Percentiles rank a stretch among this genome's conserved stretches.
Conservation (phyloP, 2,113 vertebrate species). For the Oncorhynchus masou region DNA sequence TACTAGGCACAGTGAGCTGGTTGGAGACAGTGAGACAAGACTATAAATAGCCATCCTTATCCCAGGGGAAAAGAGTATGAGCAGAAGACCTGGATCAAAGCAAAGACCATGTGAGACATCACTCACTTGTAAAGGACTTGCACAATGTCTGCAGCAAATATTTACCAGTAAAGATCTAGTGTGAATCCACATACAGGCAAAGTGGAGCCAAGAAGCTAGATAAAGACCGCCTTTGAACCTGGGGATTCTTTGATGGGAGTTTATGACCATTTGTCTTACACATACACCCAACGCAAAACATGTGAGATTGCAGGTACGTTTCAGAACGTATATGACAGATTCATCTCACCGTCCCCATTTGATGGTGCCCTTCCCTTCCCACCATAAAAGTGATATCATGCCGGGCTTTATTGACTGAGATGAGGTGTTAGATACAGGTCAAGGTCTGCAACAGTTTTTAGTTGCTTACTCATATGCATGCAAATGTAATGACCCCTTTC, state of each 20-base stretch:
- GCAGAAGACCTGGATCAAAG: neutral
- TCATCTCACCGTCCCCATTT: neutral
- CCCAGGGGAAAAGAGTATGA: neutral
- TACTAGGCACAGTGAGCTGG: too few relatives aligned
- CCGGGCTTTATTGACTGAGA: conserved; percentile 44
- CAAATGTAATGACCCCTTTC: too few relatives aligned
- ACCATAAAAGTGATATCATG: conserved; percentile 56
- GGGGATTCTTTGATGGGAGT: conserved; percentile 29
- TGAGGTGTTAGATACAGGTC: conserved; percentile 18
- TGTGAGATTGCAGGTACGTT: conserved; percentile 4
- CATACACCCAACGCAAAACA: neutral
- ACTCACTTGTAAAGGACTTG: too few relatives aligned
- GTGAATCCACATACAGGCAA: too few relatives aligned
- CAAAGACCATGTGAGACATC: neutral
- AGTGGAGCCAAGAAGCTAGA: neutral
- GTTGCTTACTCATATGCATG: too few relatives aligned
- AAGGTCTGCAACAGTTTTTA: conserved; percentile 40
- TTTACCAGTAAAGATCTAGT: too few relatives aligned
- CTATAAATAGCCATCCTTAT: conserved; percentile 12
- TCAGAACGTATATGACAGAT: neutral
- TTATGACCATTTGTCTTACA: neutral
- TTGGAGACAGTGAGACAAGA: too few relatives aligned
- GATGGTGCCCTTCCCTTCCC: conserved; percentile 17
- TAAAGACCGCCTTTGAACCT: conserved; percentile 17
- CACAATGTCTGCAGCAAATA: too few relatives aligned